A percentile compares a stretch with the other conserved stretches of the same genome.
Conservation (phyloP, 2,113 vertebrate species). For the Saguinus imperator region DNA sequence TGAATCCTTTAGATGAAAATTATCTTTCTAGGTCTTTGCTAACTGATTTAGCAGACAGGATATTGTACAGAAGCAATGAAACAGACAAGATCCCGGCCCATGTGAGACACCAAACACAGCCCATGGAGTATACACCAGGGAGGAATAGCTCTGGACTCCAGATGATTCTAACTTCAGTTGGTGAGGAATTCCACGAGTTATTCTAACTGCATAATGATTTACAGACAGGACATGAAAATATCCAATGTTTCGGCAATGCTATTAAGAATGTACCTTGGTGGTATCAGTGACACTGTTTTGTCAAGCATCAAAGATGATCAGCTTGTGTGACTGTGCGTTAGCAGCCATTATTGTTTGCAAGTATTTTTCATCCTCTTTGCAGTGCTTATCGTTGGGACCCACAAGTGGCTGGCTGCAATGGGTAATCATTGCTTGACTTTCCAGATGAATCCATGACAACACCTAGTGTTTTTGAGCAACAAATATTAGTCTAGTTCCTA, state of each 20-base stretch:
- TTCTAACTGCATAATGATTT: background rate
- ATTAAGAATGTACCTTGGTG: slow-evolving; percentile 89
- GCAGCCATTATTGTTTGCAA: slow-evolving; percentile 97
- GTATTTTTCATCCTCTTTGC: slow-evolving; percentile 97
- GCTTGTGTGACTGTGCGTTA: slow-evolving; percentile 97
- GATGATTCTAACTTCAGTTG: background rate
- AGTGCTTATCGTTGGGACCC: slow-evolving; percentile 93
- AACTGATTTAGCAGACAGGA: background rate
- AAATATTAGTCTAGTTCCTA: slow-evolving; percentile 3
- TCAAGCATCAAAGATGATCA: slow-evolving; percentile 95
- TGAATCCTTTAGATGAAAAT: background rate
- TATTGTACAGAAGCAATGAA: background rate
- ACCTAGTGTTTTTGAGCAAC: slow-evolving; percentile 84
- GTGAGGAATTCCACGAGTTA: background rate
- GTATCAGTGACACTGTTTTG: slow-evolving; percentile 92
- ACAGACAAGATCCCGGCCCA: background rate
- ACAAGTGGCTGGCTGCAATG: slow-evolving; percentile 95
- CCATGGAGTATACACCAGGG: background rate
- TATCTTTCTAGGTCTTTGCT: background rate
- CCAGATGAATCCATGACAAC: slow-evolving; percentile 97
- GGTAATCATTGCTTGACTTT: slow-evolving; percentile 95
- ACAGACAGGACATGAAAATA: background rate
- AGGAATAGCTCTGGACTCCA: background rate
- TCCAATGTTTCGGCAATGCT: background rate
- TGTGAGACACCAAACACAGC: background rate